Conservation (phyloP, 1,140 invertebrate genomes). For the Babylonia areolata region DNA sequence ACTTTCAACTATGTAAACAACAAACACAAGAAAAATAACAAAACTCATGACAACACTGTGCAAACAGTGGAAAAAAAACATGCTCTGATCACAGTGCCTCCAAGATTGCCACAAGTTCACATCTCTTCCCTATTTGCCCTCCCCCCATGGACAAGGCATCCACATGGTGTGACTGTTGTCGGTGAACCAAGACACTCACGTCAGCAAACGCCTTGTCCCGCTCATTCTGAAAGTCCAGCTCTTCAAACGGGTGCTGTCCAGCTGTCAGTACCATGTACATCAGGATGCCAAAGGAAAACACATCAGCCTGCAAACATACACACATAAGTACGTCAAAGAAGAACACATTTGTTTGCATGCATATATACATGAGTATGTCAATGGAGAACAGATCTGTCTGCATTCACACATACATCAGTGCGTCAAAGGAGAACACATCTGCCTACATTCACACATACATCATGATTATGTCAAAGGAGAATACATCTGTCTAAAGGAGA, state of each 20-base stretch:
- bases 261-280: constrained; percentile 67
- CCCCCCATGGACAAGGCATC: too few relatives aligned
- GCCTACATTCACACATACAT: background rate
- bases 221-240: constrained; percentile 65
- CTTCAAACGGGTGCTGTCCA: constrained; percentile 69
- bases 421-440: background rate
- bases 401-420: background rate
- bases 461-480: background rate
- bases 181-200: constrained; percentile 42
- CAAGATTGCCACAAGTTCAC: too few relatives aligned
- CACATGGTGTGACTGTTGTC: too few relatives aligned
- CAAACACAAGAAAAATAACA: constrained; percentile 25
- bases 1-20: too few relatives aligned
- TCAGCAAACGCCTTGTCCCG: constrained; percentile 69
- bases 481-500: constrained; percentile 43
- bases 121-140: too few relatives aligned
- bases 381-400: background rate
- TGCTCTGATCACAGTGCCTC: too few relatives aligned
- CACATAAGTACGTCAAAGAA: background rate
- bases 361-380: background rate
- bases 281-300: constrained; percentile 71
- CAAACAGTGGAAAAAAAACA: too few relatives aligned
- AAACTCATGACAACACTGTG: background rate
- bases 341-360: background rate
- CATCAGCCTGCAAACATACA: constrained; percentile 64